Base-by-base conservation (phyloP, 1,140 invertebrate genomes). In the Cydia amplana region DNA sequence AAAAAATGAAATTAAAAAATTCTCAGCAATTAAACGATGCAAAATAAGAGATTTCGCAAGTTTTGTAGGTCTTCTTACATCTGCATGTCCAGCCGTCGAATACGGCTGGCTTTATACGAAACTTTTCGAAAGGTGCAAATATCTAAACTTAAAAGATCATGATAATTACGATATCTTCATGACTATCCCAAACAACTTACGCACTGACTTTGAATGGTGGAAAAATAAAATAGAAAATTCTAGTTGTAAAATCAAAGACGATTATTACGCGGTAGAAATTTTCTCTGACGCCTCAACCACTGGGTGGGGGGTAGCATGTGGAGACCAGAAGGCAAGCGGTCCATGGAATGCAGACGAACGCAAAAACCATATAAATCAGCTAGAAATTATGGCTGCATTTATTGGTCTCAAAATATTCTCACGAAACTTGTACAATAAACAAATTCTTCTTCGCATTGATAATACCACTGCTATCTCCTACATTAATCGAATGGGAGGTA, bases 61-160 rank as follows among this genome's bases (percentile, higher is more conserved):
- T n/a, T 70, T 70, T 16, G 65, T 70, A 6, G 65, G 65, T 36
- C 65, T 70, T 36, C 65, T 70, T 28, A 70, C 65, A 70, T 70
- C 65, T 2, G 65, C 65, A 23, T 70, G 65, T 32, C 23, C 32
- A 25, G 65, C 65, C 32, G 65, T 70, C 6, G 18, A 25, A 36
- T 70, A 70, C 28, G 32, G 65, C 32, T 70, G 65, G 65, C 23
- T 70, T 36, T 70, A 70, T 32, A 36, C 32, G 18, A 70, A 70
- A 70, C 23, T 32, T 10, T 70, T 70, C 23, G 65, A 70, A 70
- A 18, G 65, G 23, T 70, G 9, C 16, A 70, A 70, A 28, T 70
- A 2, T 70, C 23, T 70, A 4, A 28, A 1, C n/a, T 70, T 70
- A 28, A 25, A 25, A 70, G 25, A 36, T 32, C 16, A 23, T 6